Percentiles rank a stretch among this genome's conserved stretches.
These are phyloP conservation scores for Adoxophyes honmai DNA, from an alignment of 1,140 invertebrate species.

Conservation along the genomic window DNA sequence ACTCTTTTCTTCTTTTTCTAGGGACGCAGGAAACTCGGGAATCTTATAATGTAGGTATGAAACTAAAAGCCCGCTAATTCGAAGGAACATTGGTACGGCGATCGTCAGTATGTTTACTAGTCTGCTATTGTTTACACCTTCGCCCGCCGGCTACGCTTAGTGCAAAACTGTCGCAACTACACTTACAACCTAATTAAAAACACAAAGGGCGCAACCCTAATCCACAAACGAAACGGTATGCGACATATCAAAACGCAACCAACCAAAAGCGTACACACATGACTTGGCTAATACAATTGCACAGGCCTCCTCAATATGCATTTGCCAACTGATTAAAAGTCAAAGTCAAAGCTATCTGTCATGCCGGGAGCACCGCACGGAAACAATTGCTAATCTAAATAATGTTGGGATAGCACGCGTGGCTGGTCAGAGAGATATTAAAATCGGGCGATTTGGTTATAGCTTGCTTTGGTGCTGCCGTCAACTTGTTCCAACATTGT, in stretches of 20 bases:
- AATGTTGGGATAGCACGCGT: conserved; percentile 26
- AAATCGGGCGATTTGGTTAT: conserved; percentile 8
- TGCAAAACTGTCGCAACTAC: too few species aligned
- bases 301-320: conserved; percentile 60
- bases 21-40: too few species aligned
- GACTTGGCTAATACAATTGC: conserved; percentile 57
- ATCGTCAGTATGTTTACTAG: too few species aligned
- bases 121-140: too few species aligned
- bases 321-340: conserved; percentile 68
- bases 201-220: neutral
- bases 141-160: too few species aligned
- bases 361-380: conserved; percentile 45
- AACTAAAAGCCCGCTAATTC: too few species aligned
- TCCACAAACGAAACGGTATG: conserved; percentile 2
- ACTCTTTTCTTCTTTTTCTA: too few species aligned
- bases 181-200: too few species aligned
- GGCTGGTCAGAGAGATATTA: conserved; percentile 24
- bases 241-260: conserved; percentile 13
- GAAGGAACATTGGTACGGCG: too few species aligned
- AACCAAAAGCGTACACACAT: conserved; percentile 27
- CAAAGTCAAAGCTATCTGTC: conserved; percentile 33
- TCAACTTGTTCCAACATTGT: too few species aligned
- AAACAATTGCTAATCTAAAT: conserved; percentile 45
- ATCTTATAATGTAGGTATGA: too few species aligned
- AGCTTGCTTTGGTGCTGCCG: neutral